Evolutionary conservation across 1,140 invertebrate species (phyloP), one percentile per base, ranked within the genome.

Genomic region (Cotesia glomerata): DNA sequence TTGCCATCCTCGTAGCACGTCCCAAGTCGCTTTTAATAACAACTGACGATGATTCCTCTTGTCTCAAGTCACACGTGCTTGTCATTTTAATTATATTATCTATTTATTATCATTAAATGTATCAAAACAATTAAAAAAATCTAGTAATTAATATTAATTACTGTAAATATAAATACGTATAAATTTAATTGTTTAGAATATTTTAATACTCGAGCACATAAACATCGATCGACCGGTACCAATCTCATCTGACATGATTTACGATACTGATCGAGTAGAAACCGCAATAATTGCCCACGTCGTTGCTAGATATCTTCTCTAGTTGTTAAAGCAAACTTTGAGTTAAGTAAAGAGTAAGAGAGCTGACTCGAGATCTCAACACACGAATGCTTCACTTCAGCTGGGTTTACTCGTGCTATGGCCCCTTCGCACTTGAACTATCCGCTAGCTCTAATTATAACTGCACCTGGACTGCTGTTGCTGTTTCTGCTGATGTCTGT

Each of bases 391-490:
- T 61, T 61, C 9, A 66, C 16, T 61, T 61, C 9, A 66, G 16
- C 11, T 52, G 52, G n/a, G 45, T 9, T 16, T 5, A 5, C 18
- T 13, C 9, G 26, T 32, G 56, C 14, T 13, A 26, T 59, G 56
- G 13, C 59, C 61, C 45, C n/a, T 58, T 64, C 70, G 70, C 63
- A 65, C 70, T 72, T 66, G 70, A 72, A 72, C 70, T 64, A 56
- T 66, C 70, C 51, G 26, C 51, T 65, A 66, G 70, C 34, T 72
- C 70, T 72, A 72, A 72, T 72, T 72, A 72, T 72, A 72, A 72
- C 70, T 72, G 70, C 70, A 72, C 70, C 70, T 72, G 70, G 70
- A 65, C 65, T 67, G 49, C n/a, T 45, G 26, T 16, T 66, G 39
- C 3, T 26, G 18, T 4, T 26, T 3, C 45, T 49, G 52, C 39